phyloP scores from a whole-genome alignment of 2,888 invertebrate genomes.

The Hermaeophaga mercurialis region DNA sequence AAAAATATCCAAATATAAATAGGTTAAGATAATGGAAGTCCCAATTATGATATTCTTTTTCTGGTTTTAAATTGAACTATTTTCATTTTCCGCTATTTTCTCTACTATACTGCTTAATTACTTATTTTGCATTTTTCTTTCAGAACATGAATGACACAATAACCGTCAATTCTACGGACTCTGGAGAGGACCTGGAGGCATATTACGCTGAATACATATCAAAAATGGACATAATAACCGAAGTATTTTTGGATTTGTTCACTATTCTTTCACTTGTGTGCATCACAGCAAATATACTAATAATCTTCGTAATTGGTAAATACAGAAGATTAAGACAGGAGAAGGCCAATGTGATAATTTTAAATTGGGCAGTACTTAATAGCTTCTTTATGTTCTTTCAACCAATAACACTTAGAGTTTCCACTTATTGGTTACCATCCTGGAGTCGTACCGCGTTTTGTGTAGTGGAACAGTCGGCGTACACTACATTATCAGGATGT shows the following conservation, averaged over 20 bases:
- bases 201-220: neutral
- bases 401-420: slow-evolving; percentile 21
- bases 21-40: too few relatives aligned
- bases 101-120: neutral
- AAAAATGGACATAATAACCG: neutral
- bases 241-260: slow-evolving; percentile 26
- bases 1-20: too few relatives aligned
- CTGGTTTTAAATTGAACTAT: too few relatives aligned
- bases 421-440: neutral
- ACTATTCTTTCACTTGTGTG: slow-evolving; percentile 28
- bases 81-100: too few relatives aligned
- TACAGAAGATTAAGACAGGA: slow-evolving; percentile 31
- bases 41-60: too few relatives aligned
- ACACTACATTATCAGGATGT: slow-evolving; percentile 15
- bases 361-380: slow-evolving; percentile 32
- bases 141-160: slow-evolving; percentile 13
- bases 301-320: slow-evolving; percentile 30
- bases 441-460: slow-evolving; percentile 8
- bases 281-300: slow-evolving; percentile 26
- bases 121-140: slow-evolving; percentile 2
- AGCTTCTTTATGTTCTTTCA: slow-evolving; percentile 21
- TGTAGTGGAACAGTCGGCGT: slow-evolving; percentile 24
- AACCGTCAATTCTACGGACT: neutral
- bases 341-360: slow-evolving; percentile 29
- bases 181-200: neutral